Evolutionary conservation across 2,888 invertebrate genomes (phyloP).

Genomic region (Scaptomyza reducta): DNA sequence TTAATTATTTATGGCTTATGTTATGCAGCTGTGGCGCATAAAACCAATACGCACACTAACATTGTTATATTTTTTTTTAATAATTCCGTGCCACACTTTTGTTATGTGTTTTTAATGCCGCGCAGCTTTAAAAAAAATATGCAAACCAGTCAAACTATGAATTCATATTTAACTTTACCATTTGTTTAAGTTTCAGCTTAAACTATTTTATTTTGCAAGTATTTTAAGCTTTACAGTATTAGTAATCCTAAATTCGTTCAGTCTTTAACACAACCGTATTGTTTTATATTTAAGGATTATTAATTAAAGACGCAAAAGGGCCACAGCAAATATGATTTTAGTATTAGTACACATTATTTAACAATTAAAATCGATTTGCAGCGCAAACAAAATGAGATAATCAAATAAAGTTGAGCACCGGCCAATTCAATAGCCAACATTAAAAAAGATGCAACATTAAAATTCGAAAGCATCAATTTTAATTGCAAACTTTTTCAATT

Average conservation of each 20-base stretch:
- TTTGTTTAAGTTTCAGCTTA: too few species aligned
- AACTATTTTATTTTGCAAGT: background rate
- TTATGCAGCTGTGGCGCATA: background rate
- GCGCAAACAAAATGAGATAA: slow-evolving; percentile 44
- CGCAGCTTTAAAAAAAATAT: too few species aligned
- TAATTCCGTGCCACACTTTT: background rate
- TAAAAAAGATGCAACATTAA: slow-evolving; percentile 1
- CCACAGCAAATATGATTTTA: slow-evolving; percentile 13
- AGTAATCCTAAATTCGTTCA: slow-evolving; percentile 2
- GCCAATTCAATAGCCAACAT: slow-evolving; percentile 18
- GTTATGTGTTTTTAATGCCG: background rate
- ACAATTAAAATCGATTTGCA: slow-evolving; percentile 54
- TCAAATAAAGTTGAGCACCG: slow-evolving; percentile 36
- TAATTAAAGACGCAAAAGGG: slow-evolving; percentile 12
- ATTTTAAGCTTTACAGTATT: background rate
- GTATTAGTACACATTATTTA: slow-evolving; percentile 32
- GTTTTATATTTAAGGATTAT: slow-evolving; percentile 17
- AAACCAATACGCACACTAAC: background rate
- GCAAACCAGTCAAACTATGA: too few species aligned
- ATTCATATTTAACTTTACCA: too few species aligned
- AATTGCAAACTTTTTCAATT: slow-evolving; percentile 24
- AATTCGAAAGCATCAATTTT: slow-evolving; percentile 20
- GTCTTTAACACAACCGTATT: background rate
- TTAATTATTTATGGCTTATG: background rate
- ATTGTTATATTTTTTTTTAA: background rate